phyloP scores from a whole-genome alignment of 2,888 invertebrate species.

The Cephonodes hylas region DNA sequence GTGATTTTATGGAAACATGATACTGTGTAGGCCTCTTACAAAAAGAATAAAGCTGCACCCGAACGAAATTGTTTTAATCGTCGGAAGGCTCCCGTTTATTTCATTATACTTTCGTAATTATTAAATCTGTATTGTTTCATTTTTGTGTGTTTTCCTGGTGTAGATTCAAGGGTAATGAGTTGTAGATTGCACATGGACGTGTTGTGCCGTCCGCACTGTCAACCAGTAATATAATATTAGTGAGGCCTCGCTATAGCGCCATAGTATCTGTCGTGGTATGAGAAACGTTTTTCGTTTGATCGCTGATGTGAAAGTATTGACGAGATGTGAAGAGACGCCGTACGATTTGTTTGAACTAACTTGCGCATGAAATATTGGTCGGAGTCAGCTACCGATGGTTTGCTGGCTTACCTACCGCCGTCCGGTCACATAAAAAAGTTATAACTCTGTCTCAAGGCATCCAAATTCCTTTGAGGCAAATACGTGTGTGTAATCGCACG shows the following conservation, averaged over 20 bases:
- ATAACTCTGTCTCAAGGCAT: constrained; percentile 65
- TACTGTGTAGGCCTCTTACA: constrained; percentile 76
- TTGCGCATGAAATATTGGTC: constrained; percentile 71
- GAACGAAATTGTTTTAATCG: constrained; percentile 80
- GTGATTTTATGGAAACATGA: constrained; percentile 80
- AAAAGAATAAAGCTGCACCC: constrained; percentile 72
- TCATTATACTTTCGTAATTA: constrained; percentile 51
- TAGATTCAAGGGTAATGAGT: neutral
- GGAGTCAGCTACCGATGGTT: constrained; percentile 79
- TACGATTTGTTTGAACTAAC: constrained; percentile 80
- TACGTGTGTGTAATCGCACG: constrained; percentile 76
- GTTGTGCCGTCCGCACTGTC: neutral
- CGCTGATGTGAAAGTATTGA: constrained; percentile 61
- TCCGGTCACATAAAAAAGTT: constrained; percentile 60
- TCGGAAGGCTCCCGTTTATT: constrained; percentile 62
- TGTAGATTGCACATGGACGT: neutral
- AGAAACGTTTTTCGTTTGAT: constrained; percentile 30
- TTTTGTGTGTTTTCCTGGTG: neutral
- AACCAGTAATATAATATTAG: neutral
- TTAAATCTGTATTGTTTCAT: constrained; percentile 18
- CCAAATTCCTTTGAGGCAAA: constrained; percentile 76
- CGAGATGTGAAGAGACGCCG: constrained; percentile 69
- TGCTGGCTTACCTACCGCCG: constrained; percentile 78
- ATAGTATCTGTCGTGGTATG: neutral
- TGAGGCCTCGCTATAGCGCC: neutral